phyloP scores from a whole-genome alignment of 1,140 invertebrate genomes.

The Zaprionus vittiger region DNA sequence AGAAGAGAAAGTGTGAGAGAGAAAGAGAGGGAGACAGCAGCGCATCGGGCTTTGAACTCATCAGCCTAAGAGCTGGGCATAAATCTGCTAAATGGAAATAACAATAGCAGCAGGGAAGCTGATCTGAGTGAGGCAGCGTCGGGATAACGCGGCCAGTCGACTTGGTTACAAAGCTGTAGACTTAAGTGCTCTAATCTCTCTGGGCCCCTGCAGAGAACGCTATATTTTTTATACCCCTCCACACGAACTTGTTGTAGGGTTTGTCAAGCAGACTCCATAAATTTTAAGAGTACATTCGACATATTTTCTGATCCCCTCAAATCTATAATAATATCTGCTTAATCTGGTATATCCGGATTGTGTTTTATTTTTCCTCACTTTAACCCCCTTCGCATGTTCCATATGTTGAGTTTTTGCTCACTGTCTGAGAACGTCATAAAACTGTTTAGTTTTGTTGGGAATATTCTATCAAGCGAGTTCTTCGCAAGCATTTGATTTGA shows the following conservation, averaged over 20 bases:
- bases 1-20: background rate
- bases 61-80: slow-evolving; percentile 34
- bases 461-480: background rate
- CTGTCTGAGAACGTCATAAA: background rate
- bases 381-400: background rate
- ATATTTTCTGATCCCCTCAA: too few relatives aligned
- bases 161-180: slow-evolving; percentile 23
- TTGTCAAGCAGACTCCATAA: background rate
- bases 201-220: slow-evolving; percentile 10
- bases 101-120: slow-evolving; percentile 34
- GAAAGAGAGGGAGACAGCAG: background rate
- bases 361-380: background rate
- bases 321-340: too few relatives aligned
- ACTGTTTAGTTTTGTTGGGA: background rate
- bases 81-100: slow-evolving; percentile 63
- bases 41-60: slow-evolving; percentile 38
- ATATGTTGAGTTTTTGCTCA: background rate
- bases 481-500: background rate
- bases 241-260: background rate
- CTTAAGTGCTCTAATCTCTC: slow-evolving; percentile 62
- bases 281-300: background rate
- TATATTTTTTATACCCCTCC: slow-evolving; percentile 10
- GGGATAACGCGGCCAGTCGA: slow-evolving; percentile 9
- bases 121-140: background rate
- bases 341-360: too few relatives aligned